Conservation (phyloP, 1,140 invertebrate genomes). For the Drosophila santomea region DNA sequence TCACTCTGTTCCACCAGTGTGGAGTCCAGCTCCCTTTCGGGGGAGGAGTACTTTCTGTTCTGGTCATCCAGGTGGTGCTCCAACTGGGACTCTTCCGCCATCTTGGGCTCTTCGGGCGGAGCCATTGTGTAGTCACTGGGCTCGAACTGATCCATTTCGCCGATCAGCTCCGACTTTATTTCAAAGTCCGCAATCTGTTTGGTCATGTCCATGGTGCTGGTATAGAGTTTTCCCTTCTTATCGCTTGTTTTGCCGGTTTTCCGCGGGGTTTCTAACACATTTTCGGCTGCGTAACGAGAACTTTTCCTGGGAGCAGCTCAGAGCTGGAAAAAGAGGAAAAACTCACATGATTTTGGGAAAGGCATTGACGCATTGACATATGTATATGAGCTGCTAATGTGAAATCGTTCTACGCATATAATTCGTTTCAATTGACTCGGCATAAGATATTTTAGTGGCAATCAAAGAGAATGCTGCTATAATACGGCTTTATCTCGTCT, state of each 20-base stretch:
- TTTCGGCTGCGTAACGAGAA: conserved; percentile 15
- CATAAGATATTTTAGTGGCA: background rate
- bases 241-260: conserved; percentile 14
- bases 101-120: conserved; percentile 46
- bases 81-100: background rate
- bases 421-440: no score
- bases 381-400: no score
- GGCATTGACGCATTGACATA: background rate
- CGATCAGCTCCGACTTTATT: conserved; percentile 51
- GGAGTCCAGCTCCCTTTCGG: conserved; percentile 16
- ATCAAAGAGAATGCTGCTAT: conserved; percentile 3
- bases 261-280: conserved; percentile 42
- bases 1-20: conserved; percentile 3
- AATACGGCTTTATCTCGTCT: no score
- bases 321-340: conserved; percentile 15
- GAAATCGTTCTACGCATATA: no score
- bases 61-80: conserved; percentile 3
- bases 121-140: conserved; percentile 62
- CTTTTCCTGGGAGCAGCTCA: conserved; percentile 32
- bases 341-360: conserved; percentile 9
- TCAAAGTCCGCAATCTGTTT: conserved; percentile 79
- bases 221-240: conserved; percentile 12
- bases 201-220: conserved; percentile 77
- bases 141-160: conserved; percentile 50
- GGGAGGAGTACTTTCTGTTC: conserved; percentile 12